These are phyloP conservation scores for Marcusenius ussheri DNA, from an alignment of 2,113 vertebrate genomes.

Conservation along the genomic window DNA sequence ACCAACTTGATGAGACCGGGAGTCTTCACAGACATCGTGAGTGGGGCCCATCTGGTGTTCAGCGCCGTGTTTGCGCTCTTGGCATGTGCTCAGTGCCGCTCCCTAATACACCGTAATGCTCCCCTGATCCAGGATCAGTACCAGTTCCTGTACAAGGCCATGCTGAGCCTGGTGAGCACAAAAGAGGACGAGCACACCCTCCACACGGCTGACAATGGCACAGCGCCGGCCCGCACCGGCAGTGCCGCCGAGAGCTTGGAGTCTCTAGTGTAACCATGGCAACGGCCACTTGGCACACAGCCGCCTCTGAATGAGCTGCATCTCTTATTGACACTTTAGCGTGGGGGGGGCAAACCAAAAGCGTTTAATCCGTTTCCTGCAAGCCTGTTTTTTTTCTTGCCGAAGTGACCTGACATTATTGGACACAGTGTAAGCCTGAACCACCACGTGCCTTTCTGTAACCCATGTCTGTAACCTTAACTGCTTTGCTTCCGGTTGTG, in stretches of 20 bases:
- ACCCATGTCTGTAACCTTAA: constrained; percentile 63
- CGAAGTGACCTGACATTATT: constrained; percentile 38
- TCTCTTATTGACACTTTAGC: constrained; percentile 16
- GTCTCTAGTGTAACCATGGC: constrained; percentile 73
- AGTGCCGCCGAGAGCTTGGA: constrained; percentile 79
- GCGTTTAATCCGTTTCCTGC: constrained; percentile 21
- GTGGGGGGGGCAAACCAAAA: neutral
- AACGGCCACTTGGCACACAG: constrained; percentile 2
- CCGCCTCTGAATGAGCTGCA: neutral
- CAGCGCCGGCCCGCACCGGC: constrained; percentile 64
- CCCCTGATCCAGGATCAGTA: constrained; percentile 76
- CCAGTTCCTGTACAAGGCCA: constrained; percentile 90
- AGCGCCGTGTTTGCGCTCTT: neutral
- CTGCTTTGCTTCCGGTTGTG: constrained; percentile 50
- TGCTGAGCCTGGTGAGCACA: constrained; percentile 84
- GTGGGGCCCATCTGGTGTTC: constrained; percentile 31
- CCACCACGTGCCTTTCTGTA: constrained; percentile 80
- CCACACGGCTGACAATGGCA: constrained; percentile 75
- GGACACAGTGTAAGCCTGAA: constrained; percentile 61
- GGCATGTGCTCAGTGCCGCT: neutral
- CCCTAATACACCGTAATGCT: neutral
- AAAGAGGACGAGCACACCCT: constrained; percentile 77
- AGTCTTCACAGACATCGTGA: constrained; percentile 80
- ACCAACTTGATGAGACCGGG: constrained; percentile 88
- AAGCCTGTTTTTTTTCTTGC: constrained; percentile 22